Conservation (phyloP, 2,797 vertebrate species). For the Natrix natrix region DNA sequence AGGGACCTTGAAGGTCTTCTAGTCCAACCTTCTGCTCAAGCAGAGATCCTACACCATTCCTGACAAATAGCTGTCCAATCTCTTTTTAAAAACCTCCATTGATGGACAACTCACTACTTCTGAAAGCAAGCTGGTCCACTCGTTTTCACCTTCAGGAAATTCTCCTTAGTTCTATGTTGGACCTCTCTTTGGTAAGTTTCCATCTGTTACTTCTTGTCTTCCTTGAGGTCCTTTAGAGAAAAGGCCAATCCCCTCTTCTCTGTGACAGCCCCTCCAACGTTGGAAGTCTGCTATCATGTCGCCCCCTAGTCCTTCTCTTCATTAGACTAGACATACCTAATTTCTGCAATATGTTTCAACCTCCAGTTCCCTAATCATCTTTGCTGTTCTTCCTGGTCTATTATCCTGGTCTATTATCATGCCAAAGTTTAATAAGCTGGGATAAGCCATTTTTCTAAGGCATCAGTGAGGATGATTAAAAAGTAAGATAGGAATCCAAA, state of each 20-base stretch:
- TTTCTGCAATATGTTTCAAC: too few species aligned
- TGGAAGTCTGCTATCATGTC: too few species aligned
- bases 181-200: too few species aligned
- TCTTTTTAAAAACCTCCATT: neutral
- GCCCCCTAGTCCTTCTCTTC: too few species aligned
- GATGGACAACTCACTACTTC: neutral
- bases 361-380: too few species aligned
- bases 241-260: too few species aligned
- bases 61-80: neutral
- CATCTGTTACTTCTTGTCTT: too few species aligned
- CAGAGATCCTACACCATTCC: neutral
- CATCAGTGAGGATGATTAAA: neutral
- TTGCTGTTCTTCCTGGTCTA: too few species aligned
- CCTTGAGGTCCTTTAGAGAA: too few species aligned
- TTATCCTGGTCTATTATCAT: neutral
- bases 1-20: neutral
- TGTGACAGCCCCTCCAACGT: too few species aligned
- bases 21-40: neutral
- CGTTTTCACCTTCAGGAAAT: neutral
- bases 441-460: neutral
- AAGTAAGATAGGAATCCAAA: neutral
- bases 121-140: neutral
- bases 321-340: too few species aligned
- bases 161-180: too few species aligned
- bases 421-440: neutral